Base-by-base conservation (phyloP, 2,888 invertebrate species). In the Leptopilina drosophilae region DNA sequence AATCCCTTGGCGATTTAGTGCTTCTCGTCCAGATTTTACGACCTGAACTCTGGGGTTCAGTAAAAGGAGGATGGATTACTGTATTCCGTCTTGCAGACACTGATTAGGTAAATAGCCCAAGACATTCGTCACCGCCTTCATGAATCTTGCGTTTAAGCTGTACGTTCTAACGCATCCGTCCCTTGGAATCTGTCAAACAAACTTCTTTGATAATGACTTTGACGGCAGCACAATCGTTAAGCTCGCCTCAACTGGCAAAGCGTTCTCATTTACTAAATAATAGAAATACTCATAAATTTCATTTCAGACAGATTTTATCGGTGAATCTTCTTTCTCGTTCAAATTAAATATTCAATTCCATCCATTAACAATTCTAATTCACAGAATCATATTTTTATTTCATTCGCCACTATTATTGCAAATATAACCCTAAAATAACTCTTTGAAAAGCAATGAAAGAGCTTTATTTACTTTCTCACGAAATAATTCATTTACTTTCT, bases 21-120 rank as follows among this genome's bases (percentile, higher is more conserved):
- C 82, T 65, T 81, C 81, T 56, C 56, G 82, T 81, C 83, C 80
- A 80, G 83, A 86, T 87, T 87, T 86, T 84, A 86, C 84, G 86
- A 84, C 85, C 81, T 81, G 79, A 78, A 80, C 77, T 77, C 42
- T 73, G 20, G 20, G 20, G 20, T 20, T 20, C 20, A 20, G 26
- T 76, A 78, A 81, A 20, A 82, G 80, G 77, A 78, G 78, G 78
- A 80, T 81, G 78, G 69, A 83, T 83, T 78, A 62, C 78, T 79
- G 79, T 65, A 64, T 75, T 73, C 77, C 80, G 66, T 73, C 78
- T 40, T 49, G 53, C 73, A 78, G 81, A 85, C 84, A 84, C 85
- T 87, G 87, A 87, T 87, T 87, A 87, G 84, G 85, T 87, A 87
- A 87, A 88, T 86, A 88, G 85, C 84, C 83, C 67, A 65, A 81